These are phyloP conservation scores for Colossoma macropomum DNA, from an alignment of 2,113 vertebrate genomes.

Conservation along the genomic window DNA sequence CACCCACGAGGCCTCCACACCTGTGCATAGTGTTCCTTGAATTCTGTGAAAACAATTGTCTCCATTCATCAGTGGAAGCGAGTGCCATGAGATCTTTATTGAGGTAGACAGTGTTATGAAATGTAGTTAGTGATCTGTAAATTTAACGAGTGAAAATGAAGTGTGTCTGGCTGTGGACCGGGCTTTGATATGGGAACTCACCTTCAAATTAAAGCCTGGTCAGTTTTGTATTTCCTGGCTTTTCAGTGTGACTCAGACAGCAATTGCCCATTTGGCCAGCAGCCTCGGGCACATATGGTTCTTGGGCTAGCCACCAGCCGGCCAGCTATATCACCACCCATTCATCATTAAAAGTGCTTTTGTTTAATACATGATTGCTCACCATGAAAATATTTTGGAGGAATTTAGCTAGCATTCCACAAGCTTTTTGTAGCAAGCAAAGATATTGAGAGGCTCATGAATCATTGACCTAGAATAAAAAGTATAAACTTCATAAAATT, in stretches of 20 bases:
- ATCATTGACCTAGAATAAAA: background rate
- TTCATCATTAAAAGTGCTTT: slow-evolving; percentile 1
- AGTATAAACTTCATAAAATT: background rate
- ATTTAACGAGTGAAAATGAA: slow-evolving; percentile 36
- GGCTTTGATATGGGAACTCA: slow-evolving; percentile 6
- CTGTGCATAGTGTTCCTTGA: background rate
- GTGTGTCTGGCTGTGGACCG: slow-evolving; percentile 19
- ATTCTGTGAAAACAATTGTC: slow-evolving; percentile 29
- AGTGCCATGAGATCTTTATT: slow-evolving; percentile 23
- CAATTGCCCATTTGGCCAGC: slow-evolving; percentile 15
- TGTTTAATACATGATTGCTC: background rate
- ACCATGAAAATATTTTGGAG: slow-evolving; percentile 13
- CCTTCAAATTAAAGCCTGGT: slow-evolving; percentile 11
- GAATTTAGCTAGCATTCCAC: background rate
- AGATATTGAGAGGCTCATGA: background rate
- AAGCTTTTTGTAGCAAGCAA: background rate
- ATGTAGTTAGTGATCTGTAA: slow-evolving; percentile 38
- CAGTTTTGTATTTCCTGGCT: slow-evolving; percentile 39
- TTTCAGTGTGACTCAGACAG: slow-evolving; percentile 26
- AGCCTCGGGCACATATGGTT: slow-evolving; percentile 17
- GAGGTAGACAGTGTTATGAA: slow-evolving; percentile 44
- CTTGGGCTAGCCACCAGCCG: background rate
- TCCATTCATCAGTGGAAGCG: slow-evolving; percentile 17
- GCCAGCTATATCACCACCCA: background rate
- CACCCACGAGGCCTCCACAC: background rate